Conservation (phyloP, 2,797 vertebrate species). For the Helarctos malayanus region DNA sequence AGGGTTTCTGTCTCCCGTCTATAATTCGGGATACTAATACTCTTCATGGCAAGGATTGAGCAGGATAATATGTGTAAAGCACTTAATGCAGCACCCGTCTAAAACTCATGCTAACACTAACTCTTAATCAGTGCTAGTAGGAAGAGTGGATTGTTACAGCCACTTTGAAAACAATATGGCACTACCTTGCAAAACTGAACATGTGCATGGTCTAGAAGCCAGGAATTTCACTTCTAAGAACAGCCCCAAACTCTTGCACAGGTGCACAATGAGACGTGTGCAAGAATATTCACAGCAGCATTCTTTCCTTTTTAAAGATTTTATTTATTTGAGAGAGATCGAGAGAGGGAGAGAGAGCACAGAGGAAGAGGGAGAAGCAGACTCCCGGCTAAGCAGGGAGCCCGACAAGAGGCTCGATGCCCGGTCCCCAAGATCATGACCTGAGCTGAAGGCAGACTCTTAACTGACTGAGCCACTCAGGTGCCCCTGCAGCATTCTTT, state of each 20-base stretch:
- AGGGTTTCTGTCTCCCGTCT: not conserved
- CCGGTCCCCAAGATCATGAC: not conserved
- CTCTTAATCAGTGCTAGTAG: not conserved
- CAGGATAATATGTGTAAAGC: not conserved
- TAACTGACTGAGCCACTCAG: not conserved
- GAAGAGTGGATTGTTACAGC: not conserved
- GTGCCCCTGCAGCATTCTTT: not conserved
- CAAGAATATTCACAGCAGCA: not conserved
- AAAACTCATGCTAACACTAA: not conserved
- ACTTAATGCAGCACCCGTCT: fast-evolving
- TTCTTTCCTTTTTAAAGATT: not conserved
- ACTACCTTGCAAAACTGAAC: not conserved
- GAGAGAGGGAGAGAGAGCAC: not conserved
- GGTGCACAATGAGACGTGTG: fast-evolving
- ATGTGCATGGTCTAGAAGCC: not conserved
- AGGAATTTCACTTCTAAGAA: not conserved
- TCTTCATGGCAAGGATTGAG: not conserved
- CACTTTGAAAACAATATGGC: not conserved
- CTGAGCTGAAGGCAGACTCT: not conserved
- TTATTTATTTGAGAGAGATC: not conserved
- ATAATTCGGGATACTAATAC: not conserved
- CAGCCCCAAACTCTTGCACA: not conserved
- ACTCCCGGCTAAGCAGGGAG: not conserved
- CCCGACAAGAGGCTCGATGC: not conserved
- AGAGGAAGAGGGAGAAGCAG: not conserved